A percentile compares a stretch with the other conserved stretches of the same genome.
These are phyloP conservation scores for Sminthurinus aureus DNA, from an alignment of 2,888 invertebrate genomes.

Conservation along the genomic window DNA sequence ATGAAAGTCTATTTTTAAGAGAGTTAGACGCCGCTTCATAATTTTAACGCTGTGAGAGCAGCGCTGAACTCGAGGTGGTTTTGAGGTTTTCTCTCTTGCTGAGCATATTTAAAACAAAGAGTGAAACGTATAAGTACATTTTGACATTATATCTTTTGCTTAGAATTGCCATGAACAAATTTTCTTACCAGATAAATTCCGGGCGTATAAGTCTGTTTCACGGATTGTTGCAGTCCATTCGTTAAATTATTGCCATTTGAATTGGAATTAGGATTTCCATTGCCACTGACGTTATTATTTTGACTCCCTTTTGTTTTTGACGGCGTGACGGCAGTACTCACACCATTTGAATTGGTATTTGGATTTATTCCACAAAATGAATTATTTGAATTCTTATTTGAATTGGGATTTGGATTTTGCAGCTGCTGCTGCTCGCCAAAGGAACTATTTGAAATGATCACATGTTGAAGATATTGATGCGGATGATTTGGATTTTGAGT, in stretches of 20 bases:
- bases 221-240: not conserved
- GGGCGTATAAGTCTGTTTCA: conserved; percentile 50
- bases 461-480: conserved; percentile 58
- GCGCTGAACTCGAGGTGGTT: no score
- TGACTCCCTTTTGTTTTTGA: no score
- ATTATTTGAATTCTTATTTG: conserved; percentile 24
- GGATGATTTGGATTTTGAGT: conserved; percentile 27
- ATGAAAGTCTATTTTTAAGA: no score
- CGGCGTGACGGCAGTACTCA: conserved; percentile 7
- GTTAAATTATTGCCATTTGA: not conserved
- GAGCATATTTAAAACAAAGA: not conserved
- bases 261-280: not conserved
- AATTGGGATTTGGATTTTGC: conserved; percentile 35
- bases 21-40: no score
- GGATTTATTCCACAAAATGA: no score
- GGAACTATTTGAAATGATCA: conserved; percentile 52
- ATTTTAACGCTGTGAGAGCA: no score
- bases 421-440: conserved; percentile 13
- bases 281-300: no score
- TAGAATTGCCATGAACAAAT: no score
- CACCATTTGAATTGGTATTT: no score
- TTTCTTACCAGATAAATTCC: conserved; percentile 54
- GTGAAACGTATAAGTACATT: not conserved
- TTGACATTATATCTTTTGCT: not conserved
- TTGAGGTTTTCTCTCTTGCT: no score